Base-by-base conservation (phyloP, 1,140 invertebrate genomes). In the Colletes gigas region DNA sequence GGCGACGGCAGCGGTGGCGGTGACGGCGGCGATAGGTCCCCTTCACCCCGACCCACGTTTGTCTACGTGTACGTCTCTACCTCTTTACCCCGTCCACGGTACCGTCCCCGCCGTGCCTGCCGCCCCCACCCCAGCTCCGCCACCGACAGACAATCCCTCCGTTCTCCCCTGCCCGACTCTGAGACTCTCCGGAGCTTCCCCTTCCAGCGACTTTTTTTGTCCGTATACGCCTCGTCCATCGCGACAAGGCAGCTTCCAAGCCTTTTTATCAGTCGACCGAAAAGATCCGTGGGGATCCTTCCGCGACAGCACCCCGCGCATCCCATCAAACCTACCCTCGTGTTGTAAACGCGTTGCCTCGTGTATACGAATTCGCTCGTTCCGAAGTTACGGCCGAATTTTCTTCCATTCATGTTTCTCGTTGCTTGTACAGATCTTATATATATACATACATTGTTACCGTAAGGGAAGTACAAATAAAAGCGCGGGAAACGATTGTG, bases 221-320 rank as follows among this genome's bases (percentile, higher is more conserved):
- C 87, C 86, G 70, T 87, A 74, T 83, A 87, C 77, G 81, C 84
- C 77, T 86, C 85, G 85, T 86, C 83, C 88, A 90, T 89, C 85
- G 84, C 85, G 88, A 86, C 85, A 83, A 88, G 87, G 80, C 83
- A 88, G 83, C 86, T 83, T 89, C 85, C 78, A 81, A 79, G 79
- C 73, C 84, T 92, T 92, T 92, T 92, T 91, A 91, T 91, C 90
- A 89, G 89, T 90, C 83, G 76, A 88, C 83, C 88, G 78, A 90
- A 90, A 90, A 88, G 85, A 87, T 83, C 83, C 86, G 85, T 83
- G 71, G 75, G 82, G 83, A 89, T 90, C 70, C 79, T 84, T 78
- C 80, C 78, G 65, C 57, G 19, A 69, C 69, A 79, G 78, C 72
- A 55, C 83, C 83, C 59, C 67, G 66, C 71, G 71, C 17, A 59